phyloP scores from a whole-genome alignment of 2,888 invertebrate genomes.

The Scaptomyza reducta region DNA sequence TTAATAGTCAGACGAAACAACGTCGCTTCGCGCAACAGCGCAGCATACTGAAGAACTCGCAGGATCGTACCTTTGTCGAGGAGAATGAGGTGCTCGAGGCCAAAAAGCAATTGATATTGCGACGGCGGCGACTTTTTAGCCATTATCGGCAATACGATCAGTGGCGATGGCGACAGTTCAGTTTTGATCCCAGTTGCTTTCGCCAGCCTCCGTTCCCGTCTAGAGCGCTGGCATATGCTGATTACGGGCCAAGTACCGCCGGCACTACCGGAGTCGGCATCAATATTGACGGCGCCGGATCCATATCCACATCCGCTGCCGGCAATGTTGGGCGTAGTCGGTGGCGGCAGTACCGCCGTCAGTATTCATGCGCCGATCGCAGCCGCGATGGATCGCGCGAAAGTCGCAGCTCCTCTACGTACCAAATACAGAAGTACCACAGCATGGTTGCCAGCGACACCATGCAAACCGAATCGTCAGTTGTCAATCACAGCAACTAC shows the following conservation, averaged over 20 bases:
- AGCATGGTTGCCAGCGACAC: conserved; percentile 79
- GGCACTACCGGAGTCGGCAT: conserved; percentile 46
- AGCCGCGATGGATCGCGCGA: conserved; percentile 82
- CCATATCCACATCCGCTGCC: conserved; percentile 12
- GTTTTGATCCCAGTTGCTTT: conserved; percentile 83
- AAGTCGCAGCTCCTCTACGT: conserved; percentile 80
- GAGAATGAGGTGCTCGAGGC: conserved; percentile 82
- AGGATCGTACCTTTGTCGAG: conserved; percentile 77
- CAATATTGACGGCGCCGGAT: conserved; percentile 33
- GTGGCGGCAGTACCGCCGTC: conserved; percentile 82
- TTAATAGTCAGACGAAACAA: conserved; percentile 56
- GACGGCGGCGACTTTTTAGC: conserved; percentile 82
- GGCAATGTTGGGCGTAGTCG: conserved; percentile 76
- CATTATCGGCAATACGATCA: conserved; percentile 84
- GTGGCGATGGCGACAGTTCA: conserved; percentile 84
- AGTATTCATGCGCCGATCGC: conserved; percentile 83
- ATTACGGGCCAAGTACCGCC: conserved; percentile 52
- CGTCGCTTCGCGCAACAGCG: conserved; percentile 78
- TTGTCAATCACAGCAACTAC: conserved; percentile 76
- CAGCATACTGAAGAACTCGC: conserved; percentile 81
- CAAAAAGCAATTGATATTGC: conserved; percentile 82
- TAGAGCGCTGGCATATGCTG: conserved; percentile 66
- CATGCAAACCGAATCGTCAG: conserved; percentile 75
- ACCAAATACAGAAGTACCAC: conserved; percentile 67
- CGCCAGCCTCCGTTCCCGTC: conserved; percentile 76